These are phyloP conservation scores for Apodemus sylvaticus DNA, from an alignment of 2,113 vertebrate species.

Conservation along the genomic window DNA sequence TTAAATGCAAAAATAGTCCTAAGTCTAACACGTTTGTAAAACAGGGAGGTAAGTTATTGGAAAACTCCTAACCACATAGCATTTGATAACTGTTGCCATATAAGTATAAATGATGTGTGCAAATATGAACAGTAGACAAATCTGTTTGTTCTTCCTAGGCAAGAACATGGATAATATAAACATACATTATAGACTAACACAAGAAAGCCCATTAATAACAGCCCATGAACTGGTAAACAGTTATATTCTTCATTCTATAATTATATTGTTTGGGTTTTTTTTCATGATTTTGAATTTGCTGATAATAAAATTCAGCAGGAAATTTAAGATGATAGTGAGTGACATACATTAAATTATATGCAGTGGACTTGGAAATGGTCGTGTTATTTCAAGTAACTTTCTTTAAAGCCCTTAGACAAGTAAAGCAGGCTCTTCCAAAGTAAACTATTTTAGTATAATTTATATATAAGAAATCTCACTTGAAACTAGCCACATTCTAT, in stretches of 20 bases:
- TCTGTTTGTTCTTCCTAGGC: not conserved
- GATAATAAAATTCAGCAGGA: slow-evolving; percentile 16
- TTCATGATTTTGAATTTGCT: not conserved
- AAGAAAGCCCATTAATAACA: not conserved
- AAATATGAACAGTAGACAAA: not conserved
- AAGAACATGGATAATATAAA: not conserved
- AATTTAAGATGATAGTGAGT: slow-evolving; percentile 40
- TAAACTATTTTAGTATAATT: slow-evolving; percentile 6
- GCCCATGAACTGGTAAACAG: not conserved
- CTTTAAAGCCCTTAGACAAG: slow-evolving; percentile 10
- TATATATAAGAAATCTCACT: not conserved
- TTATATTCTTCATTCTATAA: slow-evolving; percentile 18
- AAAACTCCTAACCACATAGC: not conserved
- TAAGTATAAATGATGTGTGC: not conserved
- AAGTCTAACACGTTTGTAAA: not conserved
- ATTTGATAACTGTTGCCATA: not conserved
- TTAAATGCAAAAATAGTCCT: not conserved
- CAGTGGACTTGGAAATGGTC: not conserved
- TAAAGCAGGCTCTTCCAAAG: not conserved
- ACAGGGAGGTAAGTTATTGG: not conserved
- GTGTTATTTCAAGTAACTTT: slow-evolving; percentile 25
- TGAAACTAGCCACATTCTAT: not conserved
- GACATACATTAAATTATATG: not conserved
- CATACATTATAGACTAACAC: not conserved
- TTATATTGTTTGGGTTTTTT: not conserved